Evolutionary conservation across 2,888 invertebrate genomes (phyloP).

Genomic region (Rhodophaea formosa): DNA sequence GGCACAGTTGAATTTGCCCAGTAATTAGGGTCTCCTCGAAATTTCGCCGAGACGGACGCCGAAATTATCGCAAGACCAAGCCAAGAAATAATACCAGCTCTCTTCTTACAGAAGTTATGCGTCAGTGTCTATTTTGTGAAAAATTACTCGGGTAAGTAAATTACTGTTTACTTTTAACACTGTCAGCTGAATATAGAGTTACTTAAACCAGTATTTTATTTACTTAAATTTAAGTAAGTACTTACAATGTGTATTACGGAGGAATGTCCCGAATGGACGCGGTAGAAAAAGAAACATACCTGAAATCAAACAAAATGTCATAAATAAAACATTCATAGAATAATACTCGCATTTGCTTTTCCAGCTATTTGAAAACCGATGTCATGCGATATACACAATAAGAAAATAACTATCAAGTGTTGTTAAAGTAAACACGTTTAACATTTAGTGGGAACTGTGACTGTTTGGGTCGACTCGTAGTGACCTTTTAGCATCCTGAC

Average conservation of each 20-base stretch:
- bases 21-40: constrained; percentile 50
- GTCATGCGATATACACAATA: not conserved
- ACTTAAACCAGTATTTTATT: not conserved
- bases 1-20: constrained; percentile 52
- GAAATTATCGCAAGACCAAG: not conserved
- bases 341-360: not conserved
- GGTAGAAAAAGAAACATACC: not conserved
- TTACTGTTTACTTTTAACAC: too few species aligned
- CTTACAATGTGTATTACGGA: not conserved
- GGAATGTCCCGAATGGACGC: not conserved
- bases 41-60: constrained; percentile 35
- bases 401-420: not conserved
- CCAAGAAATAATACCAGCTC: not conserved
- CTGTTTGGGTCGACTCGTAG: not conserved
- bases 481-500: constrained; percentile 21
- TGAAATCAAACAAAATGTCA: not conserved
- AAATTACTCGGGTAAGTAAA: too few species aligned
- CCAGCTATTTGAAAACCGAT: not conserved
- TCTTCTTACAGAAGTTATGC: not conserved
- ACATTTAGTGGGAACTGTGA: constrained; percentile 15
- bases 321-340: not conserved
- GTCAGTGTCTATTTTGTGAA: not conserved
- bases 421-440: constrained; percentile 17
- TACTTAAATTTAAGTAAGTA: not conserved
- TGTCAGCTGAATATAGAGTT: not conserved